Percentiles rank a stretch among this genome's conserved stretches.
phyloP scores from a whole-genome alignment of 2,888 invertebrate genomes.

The Trichogramma dendrolimi region DNA sequence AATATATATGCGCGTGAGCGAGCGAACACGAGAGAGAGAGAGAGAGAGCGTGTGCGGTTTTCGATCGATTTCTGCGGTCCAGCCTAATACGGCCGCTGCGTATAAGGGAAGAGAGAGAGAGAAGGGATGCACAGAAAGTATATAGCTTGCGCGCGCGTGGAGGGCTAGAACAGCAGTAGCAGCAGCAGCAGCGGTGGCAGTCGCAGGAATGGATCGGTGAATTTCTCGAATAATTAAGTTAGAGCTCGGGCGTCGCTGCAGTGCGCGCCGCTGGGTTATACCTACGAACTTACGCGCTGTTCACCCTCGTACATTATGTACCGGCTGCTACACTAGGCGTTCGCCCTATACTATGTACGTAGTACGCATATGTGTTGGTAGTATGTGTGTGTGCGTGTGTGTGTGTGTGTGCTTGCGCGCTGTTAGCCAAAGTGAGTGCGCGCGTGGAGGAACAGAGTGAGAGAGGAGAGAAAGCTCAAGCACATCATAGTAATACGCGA shows the following conservation, averaged over 20 bases:
- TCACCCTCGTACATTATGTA: conserved; percentile 48
- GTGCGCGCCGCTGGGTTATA: conserved; percentile 33
- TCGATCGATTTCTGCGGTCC: conserved; percentile 38
- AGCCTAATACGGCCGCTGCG: conserved; percentile 17
- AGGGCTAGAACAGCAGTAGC: conserved; percentile 3
- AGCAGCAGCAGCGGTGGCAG: conserved; percentile 25
- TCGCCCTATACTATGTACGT: conserved; percentile 19
- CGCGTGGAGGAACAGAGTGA: conserved; percentile 20
- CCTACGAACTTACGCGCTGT: conserved; percentile 44
- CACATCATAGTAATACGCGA: conserved; percentile 23
- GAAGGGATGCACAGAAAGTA: conserved; percentile 21
- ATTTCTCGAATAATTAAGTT: conserved; percentile 54
- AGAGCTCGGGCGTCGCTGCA: conserved; percentile 38
- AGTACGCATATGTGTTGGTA: conserved; percentile 23
- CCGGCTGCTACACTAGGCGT: conserved; percentile 39
- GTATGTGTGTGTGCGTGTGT: conserved; percentile 23
- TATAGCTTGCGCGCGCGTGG: conserved; percentile 21
- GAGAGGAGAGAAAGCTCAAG: conserved; percentile 26
- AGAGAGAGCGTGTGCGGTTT: conserved; percentile 26
- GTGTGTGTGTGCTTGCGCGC: conserved; percentile 14
- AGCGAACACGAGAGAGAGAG: conserved; percentile 12
- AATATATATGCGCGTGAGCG: conserved; percentile 15
- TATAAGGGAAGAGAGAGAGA: conserved; percentile 13
- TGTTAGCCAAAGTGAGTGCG: conserved; percentile 20
- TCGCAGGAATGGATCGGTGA: conserved; percentile 49